phyloP scores from a whole-genome alignment of 2,888 invertebrate species.

The Clitarchus hookeri region DNA sequence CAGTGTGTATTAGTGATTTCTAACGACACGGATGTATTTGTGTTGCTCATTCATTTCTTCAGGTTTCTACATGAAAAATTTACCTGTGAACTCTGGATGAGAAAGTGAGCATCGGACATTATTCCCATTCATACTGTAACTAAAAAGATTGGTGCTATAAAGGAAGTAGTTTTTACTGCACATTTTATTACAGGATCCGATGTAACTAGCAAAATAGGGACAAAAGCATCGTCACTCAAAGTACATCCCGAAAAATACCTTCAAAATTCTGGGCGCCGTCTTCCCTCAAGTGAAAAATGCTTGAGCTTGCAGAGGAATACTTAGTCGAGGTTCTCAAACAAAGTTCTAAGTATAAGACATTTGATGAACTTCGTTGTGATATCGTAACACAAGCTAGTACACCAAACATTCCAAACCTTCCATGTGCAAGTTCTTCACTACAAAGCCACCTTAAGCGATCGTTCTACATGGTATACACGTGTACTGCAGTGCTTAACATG shows the following conservation, averaged over 20 bases:
- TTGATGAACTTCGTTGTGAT: too few species aligned
- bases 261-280: too few species aligned
- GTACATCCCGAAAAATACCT: too few species aligned
- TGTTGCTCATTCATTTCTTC: neutral
- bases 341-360: too few species aligned
- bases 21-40: neutral
- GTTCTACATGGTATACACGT: too few species aligned
- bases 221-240: too few species aligned
- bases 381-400: too few species aligned
- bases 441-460: neutral
- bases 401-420: neutral
- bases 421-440: conserved; percentile 8
- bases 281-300: too few species aligned
- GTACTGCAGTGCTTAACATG: neutral
- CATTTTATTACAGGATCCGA: too few species aligned
- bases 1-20: neutral
- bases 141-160: neutral
- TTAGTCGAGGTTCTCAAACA: too few species aligned
- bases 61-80: neutral
- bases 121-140: neutral
- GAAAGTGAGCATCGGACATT: neutral
- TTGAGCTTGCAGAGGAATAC: too few species aligned
- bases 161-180: neutral
- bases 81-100: neutral
- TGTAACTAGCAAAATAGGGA: too few species aligned